Evolutionary conservation across 2,797 vertebrate genomes (phyloP), one percentile per base, ranked within the genome.

Genomic region (Sebastolobus alascanus): DNA sequence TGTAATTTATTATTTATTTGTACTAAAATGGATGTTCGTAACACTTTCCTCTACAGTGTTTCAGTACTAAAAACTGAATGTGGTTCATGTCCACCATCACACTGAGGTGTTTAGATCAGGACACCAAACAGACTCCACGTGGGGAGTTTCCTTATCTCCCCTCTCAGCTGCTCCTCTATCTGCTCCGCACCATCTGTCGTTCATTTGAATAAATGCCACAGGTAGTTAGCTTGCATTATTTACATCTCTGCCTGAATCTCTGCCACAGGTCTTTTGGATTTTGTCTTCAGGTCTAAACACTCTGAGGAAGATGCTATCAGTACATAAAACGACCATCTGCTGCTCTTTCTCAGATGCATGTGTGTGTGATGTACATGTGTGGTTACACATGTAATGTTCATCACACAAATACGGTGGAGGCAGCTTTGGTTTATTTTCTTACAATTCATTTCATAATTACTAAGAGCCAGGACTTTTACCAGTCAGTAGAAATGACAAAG

Each of bases 141-240:
- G 69, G 71, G 43, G 50, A 74, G 43, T 58, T 76, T 74, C 67
- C 85, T 91, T 80, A 89, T 91, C 91, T 63, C 74, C 14, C 8
- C 56, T 64, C 73, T 88, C 85, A 77, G 77, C 76, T 71, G 79
- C 80, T 73, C 16, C 75, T 52, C 72, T 90, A 83, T 87, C 88
- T 84, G 74, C 77, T 71, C 73, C 2, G 46, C 20, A 81, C 79
- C 87, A 87, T 88, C 88, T 89, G 83, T 54, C 63, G 3, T 68
- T 79, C 88, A 86, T 93, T 80, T 88, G 80, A 91, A 91, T 89
- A 52, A 92, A 84, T 85, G 82, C 88, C 83, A 86, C 85, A 88
- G 79, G 87, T 90, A 82, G 74, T 80, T 86, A 78, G 70, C 75
- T 69, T 72, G 6, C 46, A 50, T 9, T 50, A 75, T 83, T 86